A percentile compares a stretch with the other conserved stretches of the same genome.
Conservation (phyloP, 1,140 invertebrate species). For the Polyergus mexicanus region DNA sequence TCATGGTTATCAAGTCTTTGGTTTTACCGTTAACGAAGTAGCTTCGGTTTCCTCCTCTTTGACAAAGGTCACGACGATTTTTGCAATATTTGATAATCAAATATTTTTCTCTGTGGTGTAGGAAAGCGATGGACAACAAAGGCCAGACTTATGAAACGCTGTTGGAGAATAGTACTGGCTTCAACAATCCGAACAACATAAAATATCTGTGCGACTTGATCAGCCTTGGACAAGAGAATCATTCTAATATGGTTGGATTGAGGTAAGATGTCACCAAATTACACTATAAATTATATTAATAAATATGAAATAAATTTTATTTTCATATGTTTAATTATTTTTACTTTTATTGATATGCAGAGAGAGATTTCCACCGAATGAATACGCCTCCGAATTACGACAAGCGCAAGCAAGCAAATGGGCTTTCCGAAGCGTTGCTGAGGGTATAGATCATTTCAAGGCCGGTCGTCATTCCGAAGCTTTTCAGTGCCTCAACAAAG, state of each 20-base stretch:
- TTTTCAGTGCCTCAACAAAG: conserved; percentile 97
- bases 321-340: not conserved
- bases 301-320: not conserved
- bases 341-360: conserved; percentile 85
- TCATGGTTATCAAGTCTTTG: conserved; percentile 77
- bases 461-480: conserved; percentile 95
- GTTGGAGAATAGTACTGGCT: conserved; percentile 94
- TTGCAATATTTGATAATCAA: conserved; percentile 67
- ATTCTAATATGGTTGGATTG: conserved; percentile 91
- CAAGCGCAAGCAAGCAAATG: conserved; percentile 96
- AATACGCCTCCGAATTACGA: conserved; percentile 94
- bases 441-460: conserved; percentile 98
- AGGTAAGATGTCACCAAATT: conserved; percentile 87
- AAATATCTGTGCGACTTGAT: conserved; percentile 92
- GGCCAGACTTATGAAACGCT: conserved; percentile 94
- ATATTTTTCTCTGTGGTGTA: conserved; percentile 86
- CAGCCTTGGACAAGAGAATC: conserved; percentile 90
- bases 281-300: not conserved
- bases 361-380: conserved; percentile 91
- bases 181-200: conserved; percentile 96
- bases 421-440: conserved; percentile 96
- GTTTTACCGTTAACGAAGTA: conserved; percentile 83
- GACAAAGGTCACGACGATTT: conserved; percentile 64
- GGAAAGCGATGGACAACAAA: conserved; percentile 93
- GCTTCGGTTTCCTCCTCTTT: conserved; percentile 76